These are phyloP conservation scores for Pseudochirops corinnae DNA, from an alignment of 2,797 vertebrate species.

Conservation along the genomic window DNA sequence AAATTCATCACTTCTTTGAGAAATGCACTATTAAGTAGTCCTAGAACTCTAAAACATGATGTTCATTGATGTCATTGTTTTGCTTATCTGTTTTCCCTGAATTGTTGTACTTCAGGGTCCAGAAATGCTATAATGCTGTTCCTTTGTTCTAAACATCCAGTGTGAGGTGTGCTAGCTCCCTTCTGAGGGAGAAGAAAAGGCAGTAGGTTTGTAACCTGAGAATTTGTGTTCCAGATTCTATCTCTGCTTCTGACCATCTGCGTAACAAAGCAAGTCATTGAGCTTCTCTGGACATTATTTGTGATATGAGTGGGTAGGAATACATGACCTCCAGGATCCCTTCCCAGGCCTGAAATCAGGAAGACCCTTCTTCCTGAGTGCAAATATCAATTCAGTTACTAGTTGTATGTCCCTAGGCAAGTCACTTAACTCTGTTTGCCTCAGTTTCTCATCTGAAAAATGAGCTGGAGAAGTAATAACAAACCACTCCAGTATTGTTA, in stretches of 20 bases:
- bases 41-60: not conserved
- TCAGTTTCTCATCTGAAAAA: no score
- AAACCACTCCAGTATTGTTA: no score
- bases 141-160: not conserved
- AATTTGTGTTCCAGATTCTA: not conserved
- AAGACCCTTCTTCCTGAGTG: not conserved
- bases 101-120: not conserved
- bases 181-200: no score
- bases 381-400: not conserved
- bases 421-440: no score
- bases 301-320: not conserved
- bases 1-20: not conserved
- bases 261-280: not conserved
- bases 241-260: no score
- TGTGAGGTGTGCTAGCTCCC: not conserved
- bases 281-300: not conserved
- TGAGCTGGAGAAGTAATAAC: no score
- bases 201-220: no score
- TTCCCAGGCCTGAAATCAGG: not conserved
- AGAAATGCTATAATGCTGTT: not conserved
- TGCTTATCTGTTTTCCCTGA: not conserved
- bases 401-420: no score
- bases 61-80: not conserved
- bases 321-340: not conserved
- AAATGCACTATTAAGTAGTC: not conserved